Percentiles rank a stretch among this genome's conserved stretches.
Conservation (phyloP, 2,888 invertebrate genomes). For the Brachyptera putata region DNA sequence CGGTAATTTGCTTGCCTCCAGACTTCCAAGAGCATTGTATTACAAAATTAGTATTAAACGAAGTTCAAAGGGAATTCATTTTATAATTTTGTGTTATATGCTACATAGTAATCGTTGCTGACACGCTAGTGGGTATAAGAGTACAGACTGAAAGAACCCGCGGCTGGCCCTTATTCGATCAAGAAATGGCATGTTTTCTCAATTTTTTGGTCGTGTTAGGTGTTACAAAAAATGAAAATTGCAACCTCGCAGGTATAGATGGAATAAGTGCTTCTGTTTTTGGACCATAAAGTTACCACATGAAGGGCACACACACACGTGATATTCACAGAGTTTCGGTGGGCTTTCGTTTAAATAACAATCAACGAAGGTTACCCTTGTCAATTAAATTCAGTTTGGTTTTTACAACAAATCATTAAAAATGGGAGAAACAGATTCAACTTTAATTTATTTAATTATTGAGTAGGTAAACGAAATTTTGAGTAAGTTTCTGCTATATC, state of each 20-base stretch:
- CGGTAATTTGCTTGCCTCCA: constrained; percentile 7
- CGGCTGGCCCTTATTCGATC: no score
- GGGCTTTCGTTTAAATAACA: constrained; percentile 6
- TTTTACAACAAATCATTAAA: background rate
- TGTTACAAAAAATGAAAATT: background rate
- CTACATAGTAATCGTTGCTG: constrained; percentile 1
- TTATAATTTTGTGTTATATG: constrained; percentile 16
- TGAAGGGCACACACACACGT: no score
- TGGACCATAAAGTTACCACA: background rate
- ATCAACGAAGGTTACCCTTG: constrained; percentile 1
- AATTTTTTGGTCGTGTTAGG: background rate
- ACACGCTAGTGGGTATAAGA: background rate
- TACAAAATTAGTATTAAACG: background rate
- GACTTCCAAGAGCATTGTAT: background rate
- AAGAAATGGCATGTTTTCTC: background rate
- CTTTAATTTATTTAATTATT: background rate
- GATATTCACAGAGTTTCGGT: no score
- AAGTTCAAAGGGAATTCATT: no score
- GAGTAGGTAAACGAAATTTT: background rate
- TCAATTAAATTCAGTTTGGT: background rate
- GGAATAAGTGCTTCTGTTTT: background rate
- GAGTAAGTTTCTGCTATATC: background rate
- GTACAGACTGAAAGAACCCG: no score
- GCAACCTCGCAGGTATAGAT: background rate
- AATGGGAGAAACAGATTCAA: background rate